Evolutionary conservation across 1,140 invertebrate species (phyloP), one percentile per base, ranked within the genome.

Genomic region (Lepidurus apus): DNA sequence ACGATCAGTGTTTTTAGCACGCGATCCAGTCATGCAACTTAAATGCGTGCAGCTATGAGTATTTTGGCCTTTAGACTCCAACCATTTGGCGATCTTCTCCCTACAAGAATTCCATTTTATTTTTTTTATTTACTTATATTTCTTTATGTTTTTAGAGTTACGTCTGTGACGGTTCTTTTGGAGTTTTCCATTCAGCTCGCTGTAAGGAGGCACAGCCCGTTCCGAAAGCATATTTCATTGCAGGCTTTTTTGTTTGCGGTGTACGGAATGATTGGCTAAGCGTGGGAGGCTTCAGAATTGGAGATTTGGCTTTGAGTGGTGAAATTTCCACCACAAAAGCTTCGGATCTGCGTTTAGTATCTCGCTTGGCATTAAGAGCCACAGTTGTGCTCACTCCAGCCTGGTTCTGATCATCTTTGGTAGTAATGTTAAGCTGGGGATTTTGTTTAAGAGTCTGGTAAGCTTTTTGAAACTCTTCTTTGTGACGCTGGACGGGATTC

Each of bases 271-370:
- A n/a, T 65, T 9, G 53, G 13, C 53, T 21, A 21, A 65, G 53
- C 53, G 17, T 65, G 7, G 53, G 53, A 65, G 53, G 17, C 13
- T 65, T 65, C 53, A 65, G 21, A 65, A 65, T 21, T 6, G 53
- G 53, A 7, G 53, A 21, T 65, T 65, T n/a, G 17, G 8, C 6
- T 17, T 65, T 65, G 17, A n/a, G 7, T 4, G 53, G 53, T 65
- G 53, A 65, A 65, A 65, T 7, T 17, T 65, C 53, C 6, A 65
- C 53, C 53, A 65, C 53, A 65, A 65, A 65, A n/a, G 53, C 53
- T 21, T 65, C 53, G 17, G 53, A 65, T 17, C 21, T 65, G 21
- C 53, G 53, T 65, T 65, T 65, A 17, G 53, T 9, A 65, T n/a
- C 13, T n/a, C 13, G 6, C 6, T 13, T 13, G 7, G 7, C 13